Evolutionary conservation across 2,113 vertebrate species (phyloP).

Genomic region (Dromiciops gliroides): DNA sequence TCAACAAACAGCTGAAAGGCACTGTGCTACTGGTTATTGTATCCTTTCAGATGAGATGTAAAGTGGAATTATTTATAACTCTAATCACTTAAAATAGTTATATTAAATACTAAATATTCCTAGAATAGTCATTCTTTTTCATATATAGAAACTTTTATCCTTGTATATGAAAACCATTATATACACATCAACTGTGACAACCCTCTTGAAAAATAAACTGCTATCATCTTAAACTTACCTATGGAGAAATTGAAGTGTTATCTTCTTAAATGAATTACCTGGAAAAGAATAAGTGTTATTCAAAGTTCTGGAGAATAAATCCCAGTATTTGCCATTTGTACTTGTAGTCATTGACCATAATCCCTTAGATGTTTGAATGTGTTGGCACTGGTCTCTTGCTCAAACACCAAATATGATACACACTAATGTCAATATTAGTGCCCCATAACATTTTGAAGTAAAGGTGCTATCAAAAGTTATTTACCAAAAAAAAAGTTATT

Average conservation of each 20-base stretch:
- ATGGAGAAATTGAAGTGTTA: neutral
- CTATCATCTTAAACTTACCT: neutral
- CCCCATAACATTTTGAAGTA: neutral
- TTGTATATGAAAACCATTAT: neutral
- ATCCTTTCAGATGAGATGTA: neutral
- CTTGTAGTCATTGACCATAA: neutral
- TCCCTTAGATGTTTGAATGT: neutral
- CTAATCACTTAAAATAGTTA: neutral
- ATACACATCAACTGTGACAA: neutral
- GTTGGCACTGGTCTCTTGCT: neutral
- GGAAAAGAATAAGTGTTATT: neutral
- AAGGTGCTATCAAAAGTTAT: neutral
- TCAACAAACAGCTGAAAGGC: neutral
- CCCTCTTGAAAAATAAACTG: neutral
- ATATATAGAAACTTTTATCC: neutral
- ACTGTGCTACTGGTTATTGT: neutral
- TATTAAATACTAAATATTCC: neutral
- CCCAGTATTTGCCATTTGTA: neutral
- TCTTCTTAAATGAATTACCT: neutral
- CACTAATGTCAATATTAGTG: neutral
- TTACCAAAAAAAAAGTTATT: slow-evolving; percentile 13
- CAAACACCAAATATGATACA: neutral
- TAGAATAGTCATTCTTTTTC: neutral
- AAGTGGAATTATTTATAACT: neutral
- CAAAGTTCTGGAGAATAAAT: neutral